Evolutionary conservation across 2,113 vertebrate species (phyloP).

Genomic region (Phalacrocorax pelagicus): DNA sequence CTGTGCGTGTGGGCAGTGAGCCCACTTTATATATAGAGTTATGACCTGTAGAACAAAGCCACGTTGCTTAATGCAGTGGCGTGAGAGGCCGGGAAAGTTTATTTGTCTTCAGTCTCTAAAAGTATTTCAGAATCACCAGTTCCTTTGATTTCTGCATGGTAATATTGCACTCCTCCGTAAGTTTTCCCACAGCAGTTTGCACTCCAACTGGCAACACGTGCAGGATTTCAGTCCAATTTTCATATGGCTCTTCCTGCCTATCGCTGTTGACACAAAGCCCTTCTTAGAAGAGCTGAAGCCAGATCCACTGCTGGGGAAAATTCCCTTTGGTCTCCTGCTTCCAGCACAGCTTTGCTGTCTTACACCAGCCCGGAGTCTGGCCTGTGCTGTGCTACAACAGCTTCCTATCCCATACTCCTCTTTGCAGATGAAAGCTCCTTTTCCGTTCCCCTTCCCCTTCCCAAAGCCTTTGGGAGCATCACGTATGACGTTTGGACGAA

Average conservation of each 20-base stretch:
- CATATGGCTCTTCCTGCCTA: neutral
- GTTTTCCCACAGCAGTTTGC: slow-evolving; percentile 32
- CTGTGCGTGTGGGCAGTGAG: neutral
- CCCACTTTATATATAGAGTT: neutral
- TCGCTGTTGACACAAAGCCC: neutral
- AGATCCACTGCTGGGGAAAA: neutral
- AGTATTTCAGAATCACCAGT: neutral
- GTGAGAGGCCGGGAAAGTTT: neutral
- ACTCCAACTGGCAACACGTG: neutral
- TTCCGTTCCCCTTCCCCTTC: neutral
- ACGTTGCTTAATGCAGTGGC: neutral
- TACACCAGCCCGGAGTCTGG: neutral
- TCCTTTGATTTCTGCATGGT: slow-evolving; percentile 1
- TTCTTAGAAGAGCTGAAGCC: neutral
- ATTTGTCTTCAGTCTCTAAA: neutral
- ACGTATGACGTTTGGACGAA: neutral
- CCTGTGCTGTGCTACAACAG: neutral
- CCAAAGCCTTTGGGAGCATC: neutral
- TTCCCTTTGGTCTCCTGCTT: neutral
- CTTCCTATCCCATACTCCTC: neutral
- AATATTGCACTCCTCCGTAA: neutral
- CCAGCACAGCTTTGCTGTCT: neutral
- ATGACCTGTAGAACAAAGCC: neutral
- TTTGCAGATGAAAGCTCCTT: neutral
- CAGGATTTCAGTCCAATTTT: slow-evolving; percentile 19